Conservation (phyloP, 2,888 invertebrate species). For the Lydus trimaculatus region DNA sequence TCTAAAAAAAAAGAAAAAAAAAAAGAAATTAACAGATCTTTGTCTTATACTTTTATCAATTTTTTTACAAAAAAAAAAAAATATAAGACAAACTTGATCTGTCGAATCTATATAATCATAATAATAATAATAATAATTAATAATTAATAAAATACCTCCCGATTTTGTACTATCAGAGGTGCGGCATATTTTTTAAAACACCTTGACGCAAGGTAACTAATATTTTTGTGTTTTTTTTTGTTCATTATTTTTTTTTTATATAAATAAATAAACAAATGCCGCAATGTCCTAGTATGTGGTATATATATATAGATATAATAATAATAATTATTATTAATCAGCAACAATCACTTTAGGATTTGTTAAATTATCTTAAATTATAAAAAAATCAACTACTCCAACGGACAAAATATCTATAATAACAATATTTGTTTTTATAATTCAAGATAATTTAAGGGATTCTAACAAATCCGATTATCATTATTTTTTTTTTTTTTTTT, state of each 20-base stretch:
- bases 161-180: conserved; percentile 61
- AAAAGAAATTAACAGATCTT: conserved; percentile 33
- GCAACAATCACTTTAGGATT: conserved; percentile 50
- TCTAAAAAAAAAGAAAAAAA: no score
- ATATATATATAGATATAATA: conserved; percentile 8
- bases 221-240: conserved; percentile 10
- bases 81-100: conserved; percentile 41
- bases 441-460: background rate
- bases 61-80: conserved; percentile 22
- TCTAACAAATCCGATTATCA: background rate
- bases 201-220: conserved; percentile 57
- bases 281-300: conserved; percentile 53
- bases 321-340: conserved; percentile 38
- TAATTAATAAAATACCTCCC: conserved; percentile 50
- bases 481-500: background rate
- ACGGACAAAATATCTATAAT: background rate
- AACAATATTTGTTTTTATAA: background rate
- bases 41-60: conserved; percentile 19
- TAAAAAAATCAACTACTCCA: background rate
- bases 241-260: background rate
- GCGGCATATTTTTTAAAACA: conserved; percentile 41
- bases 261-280: conserved; percentile 33
- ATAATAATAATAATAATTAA: background rate
- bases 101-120: conserved; percentile 52
- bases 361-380: background rate